Evolutionary conservation across 1,140 invertebrate genomes (phyloP), one percentile per base, ranked within the genome.

Genomic region (Drosophila arizonae): DNA sequence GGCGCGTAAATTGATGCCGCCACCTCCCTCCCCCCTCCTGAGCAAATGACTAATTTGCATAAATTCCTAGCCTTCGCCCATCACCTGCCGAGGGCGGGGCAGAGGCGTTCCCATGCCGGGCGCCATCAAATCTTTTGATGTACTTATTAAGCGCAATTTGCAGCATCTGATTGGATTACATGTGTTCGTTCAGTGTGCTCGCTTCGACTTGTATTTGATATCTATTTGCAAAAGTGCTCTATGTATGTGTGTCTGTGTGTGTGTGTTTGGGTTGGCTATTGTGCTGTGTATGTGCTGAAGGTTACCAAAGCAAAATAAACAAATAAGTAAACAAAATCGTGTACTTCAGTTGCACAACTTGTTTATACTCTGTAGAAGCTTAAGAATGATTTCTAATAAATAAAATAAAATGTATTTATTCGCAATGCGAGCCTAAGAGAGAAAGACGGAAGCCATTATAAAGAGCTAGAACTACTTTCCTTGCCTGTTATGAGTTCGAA

Each of bases 131-230:
- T 81, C 79, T 66, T 80, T 81, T 81, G 79, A 81, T 81, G 65
- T 77, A 62, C 61, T 58, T 57, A 77, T 77, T 69, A 81, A 77
- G 80, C 57, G 64, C 74, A 77, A 77, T 81, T 73, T 69, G 57
- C 66, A 69, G 79, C 73, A 77, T 81, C 73, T 74, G 74, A 81
- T 81, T 81, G 75, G 79, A 81, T 81, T 81, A 81, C 79, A 81
- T 64, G 61, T 61, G 33, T 33, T 33, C 33, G 33, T 33, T 69
- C 73, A 73, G 4, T 46, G n/a, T 30, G 13, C 26, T 45, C 13
- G 13, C 33, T 41, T 24, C 17, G 30, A 24, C 41, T 33, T 41
- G 48, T 48, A n/a, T 65, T 45, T 51, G 43, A 46, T 80, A 68
- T 79, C 65, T 56, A 69, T 73, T 70, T 69, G 62, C 68, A 55